Evolutionary conservation across 2,113 vertebrate genomes (phyloP), one percentile per base, ranked within the genome.

Genomic region (Python bivittatus): DNA sequence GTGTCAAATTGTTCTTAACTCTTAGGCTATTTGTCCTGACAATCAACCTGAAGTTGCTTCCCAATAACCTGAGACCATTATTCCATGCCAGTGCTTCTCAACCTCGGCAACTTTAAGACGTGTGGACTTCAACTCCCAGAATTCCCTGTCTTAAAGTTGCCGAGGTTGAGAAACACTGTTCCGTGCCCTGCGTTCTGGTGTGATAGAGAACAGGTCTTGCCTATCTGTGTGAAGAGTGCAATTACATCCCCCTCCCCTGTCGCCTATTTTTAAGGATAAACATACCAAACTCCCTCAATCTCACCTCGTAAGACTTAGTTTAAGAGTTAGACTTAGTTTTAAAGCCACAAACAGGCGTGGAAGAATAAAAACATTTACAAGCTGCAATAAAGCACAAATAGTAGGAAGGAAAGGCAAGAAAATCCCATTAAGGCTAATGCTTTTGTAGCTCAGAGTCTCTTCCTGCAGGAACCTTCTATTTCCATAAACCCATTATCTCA

Each of bases 401-500:
- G 22, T 52, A 87, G 84, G 0, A n/a, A 17, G 27, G 89, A 84
- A 6, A 92, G 79, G 33, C 33, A 8, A 95, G 95, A 94, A 95
- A 91, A 96, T 93, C 95, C 95, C 95, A 96, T 97, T 96, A 96
- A 96, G 95, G 96, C 6, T 94, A 96, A 96, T 97, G 96, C 84
- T 95, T 96, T 95, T 94, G 42, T 95, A 94, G 96, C 96, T 97
- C 95, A 88, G 91, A 88, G 53, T 92, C 96, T 95, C 91, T 94
- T 96, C 93, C 92, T 93, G 94, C 95, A 94, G 96, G 95, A 93
- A 92, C 94, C 96, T 95, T 93, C 94, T 42, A 93, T 96, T 97
- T 97, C 97, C 96, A 97, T 96, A 96, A 97, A 97, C 93, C 96
- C 95, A 95, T 96, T 93, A 94, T 95, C 96, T 93, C 94, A 92